Percentiles rank a stretch among this genome's conserved stretches.
Conservation (phyloP, 2,888 invertebrate species). For the Campoplex capitator region DNA sequence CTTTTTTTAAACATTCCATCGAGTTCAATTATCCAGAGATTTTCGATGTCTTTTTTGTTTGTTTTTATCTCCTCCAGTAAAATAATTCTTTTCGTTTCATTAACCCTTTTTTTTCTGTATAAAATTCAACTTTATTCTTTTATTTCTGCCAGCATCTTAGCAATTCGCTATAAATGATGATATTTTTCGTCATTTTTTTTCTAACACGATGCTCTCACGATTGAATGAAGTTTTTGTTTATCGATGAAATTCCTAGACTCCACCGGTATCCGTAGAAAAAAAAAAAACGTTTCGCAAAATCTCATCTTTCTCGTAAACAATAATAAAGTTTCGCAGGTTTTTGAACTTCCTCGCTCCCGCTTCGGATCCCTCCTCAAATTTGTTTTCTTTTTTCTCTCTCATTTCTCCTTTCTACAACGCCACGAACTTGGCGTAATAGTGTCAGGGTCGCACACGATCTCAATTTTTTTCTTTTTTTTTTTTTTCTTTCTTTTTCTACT, state of each 20-base stretch:
- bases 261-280: background rate
- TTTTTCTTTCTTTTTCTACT: background rate
- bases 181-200: background rate
- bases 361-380: background rate
- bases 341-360: background rate
- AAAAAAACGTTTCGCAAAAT: background rate
- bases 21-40: background rate
- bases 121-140: background rate
- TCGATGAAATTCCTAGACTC: slow-evolving; percentile 43
- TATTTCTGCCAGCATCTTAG: background rate
- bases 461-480: background rate
- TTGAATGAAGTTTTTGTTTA: slow-evolving; percentile 4
- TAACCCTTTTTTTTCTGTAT: no score
- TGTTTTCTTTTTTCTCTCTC: background rate
- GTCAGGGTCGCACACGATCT: slow-evolving; percentile 15
- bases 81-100: no score
- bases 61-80: background rate
- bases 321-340: slow-evolving; percentile 15
- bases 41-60: background rate
- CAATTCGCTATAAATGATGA: background rate
- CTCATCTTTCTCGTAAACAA: background rate
- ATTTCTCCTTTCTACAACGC: background rate
- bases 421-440: slow-evolving; percentile 44
- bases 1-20: background rate
- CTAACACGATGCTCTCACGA: no score